Percentiles rank a stretch among this genome's conserved stretches.
These are phyloP conservation scores for Apogon hyalosoma DNA, from an alignment of 2,797 vertebrate genomes.

Conservation along the genomic window DNA sequence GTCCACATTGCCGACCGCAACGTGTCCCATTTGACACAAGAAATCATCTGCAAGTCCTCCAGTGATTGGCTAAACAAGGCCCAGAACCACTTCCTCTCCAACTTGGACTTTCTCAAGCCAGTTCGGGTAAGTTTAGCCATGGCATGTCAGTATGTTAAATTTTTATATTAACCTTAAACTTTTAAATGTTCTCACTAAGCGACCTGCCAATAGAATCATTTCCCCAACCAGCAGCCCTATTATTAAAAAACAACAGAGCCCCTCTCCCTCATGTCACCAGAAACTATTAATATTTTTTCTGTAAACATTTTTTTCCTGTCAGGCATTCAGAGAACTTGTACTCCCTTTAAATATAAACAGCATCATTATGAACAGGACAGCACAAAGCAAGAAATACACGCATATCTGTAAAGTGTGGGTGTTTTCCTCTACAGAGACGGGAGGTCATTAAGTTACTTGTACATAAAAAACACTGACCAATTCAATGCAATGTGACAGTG, in stretches of 20 bases:
- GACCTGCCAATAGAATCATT: neutral
- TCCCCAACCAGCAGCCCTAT: neutral
- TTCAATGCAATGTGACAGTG: slow-evolving; percentile 5
- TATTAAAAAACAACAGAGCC: neutral
- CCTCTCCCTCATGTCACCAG: no score
- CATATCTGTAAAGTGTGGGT: neutral
- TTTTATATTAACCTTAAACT: neutral
- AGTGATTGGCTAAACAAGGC: slow-evolving; percentile 86
- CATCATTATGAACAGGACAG: neutral
- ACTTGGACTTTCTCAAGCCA: slow-evolving; percentile 92
- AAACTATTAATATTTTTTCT: neutral
- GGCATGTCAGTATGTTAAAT: neutral
- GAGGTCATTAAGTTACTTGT: slow-evolving; percentile 5
- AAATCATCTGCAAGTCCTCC: slow-evolving; percentile 89
- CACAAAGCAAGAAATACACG: neutral
- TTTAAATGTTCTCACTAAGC: neutral
- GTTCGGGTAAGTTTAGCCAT: slow-evolving; percentile 83
- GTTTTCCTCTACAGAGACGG: neutral
- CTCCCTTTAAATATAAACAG: neutral
- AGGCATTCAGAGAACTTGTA: slow-evolving; percentile 1
- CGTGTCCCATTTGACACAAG: slow-evolving; percentile 77
- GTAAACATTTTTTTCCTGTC: neutral
- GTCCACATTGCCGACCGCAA: slow-evolving; percentile 85
- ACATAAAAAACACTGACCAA: slow-evolving; percentile 1
- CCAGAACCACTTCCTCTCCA: slow-evolving; percentile 87